Percentiles rank a stretch among this genome's conserved stretches.
Evolutionary conservation across 2,113 vertebrate genomes (phyloP).

Genomic region (Aptenodytes patagonicus): DNA sequence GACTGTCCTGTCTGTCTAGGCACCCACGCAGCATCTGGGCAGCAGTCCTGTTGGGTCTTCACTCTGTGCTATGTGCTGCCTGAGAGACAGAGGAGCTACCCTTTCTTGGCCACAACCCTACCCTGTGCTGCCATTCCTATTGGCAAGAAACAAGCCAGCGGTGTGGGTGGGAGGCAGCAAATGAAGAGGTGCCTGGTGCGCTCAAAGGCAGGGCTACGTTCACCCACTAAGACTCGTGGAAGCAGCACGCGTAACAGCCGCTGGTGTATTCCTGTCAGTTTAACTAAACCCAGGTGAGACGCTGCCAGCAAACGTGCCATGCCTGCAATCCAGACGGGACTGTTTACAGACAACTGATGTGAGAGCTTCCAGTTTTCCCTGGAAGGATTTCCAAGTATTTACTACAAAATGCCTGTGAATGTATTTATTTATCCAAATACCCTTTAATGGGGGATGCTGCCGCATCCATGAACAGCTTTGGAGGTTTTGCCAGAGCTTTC

Average conservation of each 20-base stretch:
- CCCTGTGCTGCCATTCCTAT: not conserved
- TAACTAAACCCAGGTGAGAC: not conserved
- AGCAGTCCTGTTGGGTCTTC: not conserved
- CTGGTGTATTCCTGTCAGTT: not conserved
- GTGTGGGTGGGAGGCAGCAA: not conserved
- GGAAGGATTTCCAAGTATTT: not conserved
- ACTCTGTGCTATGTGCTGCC: not conserved
- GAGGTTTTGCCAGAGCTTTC: not conserved
- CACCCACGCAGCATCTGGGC: not conserved
- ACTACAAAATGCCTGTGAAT: not conserved
- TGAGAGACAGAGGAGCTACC: not conserved
- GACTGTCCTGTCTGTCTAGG: not conserved
- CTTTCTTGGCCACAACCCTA: not conserved
- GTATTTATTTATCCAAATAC: not conserved
- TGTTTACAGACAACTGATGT: not conserved
- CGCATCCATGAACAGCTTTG: not conserved
- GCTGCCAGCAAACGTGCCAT: not conserved
- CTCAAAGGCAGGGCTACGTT: not conserved
- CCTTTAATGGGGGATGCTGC: not conserved
- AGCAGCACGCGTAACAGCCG: not conserved
- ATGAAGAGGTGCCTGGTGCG: not conserved
- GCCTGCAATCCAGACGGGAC: not conserved
- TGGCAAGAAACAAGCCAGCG: not conserved
- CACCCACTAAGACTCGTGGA: fast-evolving
- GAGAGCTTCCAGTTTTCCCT: not conserved